A percentile compares a stretch with the other conserved stretches of the same genome.
Conservation (phyloP, 1,140 invertebrate genomes). For the Dolichoris vasculosae region DNA sequence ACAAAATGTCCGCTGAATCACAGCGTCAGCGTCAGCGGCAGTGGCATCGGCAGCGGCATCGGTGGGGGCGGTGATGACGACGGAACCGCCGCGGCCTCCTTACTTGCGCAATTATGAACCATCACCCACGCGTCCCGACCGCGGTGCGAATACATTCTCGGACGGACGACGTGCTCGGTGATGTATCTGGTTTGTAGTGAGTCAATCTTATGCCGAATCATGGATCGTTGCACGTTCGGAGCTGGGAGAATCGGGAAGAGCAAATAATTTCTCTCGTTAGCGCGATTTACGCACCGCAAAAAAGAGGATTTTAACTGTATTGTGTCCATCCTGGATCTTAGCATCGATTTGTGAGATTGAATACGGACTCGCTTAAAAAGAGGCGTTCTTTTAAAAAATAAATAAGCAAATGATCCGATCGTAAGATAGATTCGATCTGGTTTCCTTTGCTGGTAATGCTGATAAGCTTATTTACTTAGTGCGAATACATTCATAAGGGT, state of each 20-base stretch:
- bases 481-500: background rate
- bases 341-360: too few relatives aligned
- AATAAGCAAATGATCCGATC: background rate
- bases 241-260: too few relatives aligned
- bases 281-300: too few relatives aligned
- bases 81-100: background rate
- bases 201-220: background rate
- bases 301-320: background rate
- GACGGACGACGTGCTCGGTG: background rate
- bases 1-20: slow-evolving; percentile 36
- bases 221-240: too few relatives aligned
- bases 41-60: background rate
- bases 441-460: background rate
- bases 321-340: background rate
- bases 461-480: background rate
- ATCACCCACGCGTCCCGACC: slow-evolving; percentile 14
- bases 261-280: too few relatives aligned
- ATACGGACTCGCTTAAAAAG: background rate
- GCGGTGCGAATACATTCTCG: background rate
- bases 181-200: background rate
- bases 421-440: background rate
- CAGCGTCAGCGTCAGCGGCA: background rate
- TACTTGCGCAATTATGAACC: slow-evolving; percentile 34
- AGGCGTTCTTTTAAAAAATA: background rate
- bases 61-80: background rate